Evolutionary conservation across 37 sponge, comb jelly and placozoan genomes (phyloP).

Genomic region (Bolinopsis microptera): DNA sequence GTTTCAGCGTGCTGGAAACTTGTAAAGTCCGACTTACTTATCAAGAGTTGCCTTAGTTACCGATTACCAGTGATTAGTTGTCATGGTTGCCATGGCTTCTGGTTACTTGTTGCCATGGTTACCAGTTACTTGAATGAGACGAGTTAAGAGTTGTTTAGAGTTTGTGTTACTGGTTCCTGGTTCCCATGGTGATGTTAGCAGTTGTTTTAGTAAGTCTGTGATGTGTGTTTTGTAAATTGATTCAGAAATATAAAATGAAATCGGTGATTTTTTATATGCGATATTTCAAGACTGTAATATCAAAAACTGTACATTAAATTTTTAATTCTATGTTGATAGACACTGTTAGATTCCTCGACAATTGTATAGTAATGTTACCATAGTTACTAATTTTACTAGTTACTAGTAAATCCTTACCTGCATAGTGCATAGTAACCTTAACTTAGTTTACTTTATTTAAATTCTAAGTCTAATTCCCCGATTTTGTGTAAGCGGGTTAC

Average conservation of each 20-base stretch:
- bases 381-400: neutral
- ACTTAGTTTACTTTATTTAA: too few relatives aligned
- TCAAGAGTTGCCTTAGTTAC: neutral
- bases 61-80: neutral
- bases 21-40: too few relatives aligned
- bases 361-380: neutral
- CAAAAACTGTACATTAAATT: neutral
- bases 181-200: neutral
- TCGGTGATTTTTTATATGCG: constrained; percentile 26
- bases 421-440: too few relatives aligned
- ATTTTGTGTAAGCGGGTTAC: too few relatives aligned
- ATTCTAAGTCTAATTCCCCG: too few relatives aligned
- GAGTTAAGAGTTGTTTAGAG: too few relatives aligned
- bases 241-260: constrained; percentile 23
- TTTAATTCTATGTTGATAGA: neutral
- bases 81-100: neutral
- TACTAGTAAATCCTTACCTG: too few relatives aligned
- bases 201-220: neutral
- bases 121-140: too few relatives aligned
- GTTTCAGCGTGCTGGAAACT: too few relatives aligned
- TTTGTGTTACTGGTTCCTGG: neutral
- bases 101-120: neutral
- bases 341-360: neutral
- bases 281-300: neutral
- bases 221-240: constrained; percentile 1